phyloP scores from a whole-genome alignment of 2,113 vertebrate genomes.

The Cichladusa arquata region DNA sequence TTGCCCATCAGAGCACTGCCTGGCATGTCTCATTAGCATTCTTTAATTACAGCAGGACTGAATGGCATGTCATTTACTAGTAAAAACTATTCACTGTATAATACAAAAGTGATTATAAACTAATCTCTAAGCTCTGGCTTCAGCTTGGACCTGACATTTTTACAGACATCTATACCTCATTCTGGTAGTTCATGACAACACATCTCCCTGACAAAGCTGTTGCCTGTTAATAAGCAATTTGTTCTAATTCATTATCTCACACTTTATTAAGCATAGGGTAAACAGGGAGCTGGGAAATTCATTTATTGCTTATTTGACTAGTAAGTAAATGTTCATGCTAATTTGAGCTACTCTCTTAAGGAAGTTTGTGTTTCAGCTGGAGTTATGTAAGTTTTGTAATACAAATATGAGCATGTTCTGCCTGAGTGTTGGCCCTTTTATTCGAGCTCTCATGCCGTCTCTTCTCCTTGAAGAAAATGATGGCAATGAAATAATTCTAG shows the following conservation, averaged over 20 bases:
- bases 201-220: not conserved
- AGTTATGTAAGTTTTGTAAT: not conserved
- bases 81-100: not conserved
- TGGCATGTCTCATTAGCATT: not conserved
- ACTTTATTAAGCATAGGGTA: not conserved
- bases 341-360: not conserved
- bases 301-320: not conserved
- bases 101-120: slow-evolving; percentile 8
- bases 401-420: not conserved
- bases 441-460: not conserved
- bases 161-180: not conserved
- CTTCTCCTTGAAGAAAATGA: not conserved
- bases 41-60: slow-evolving; percentile 1
- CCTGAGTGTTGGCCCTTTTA: not conserved
- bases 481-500: not conserved
- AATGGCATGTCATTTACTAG: not conserved
- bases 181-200: slow-evolving; percentile 38
- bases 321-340: not conserved
- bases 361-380: not conserved
- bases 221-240: slow-evolving; percentile 5
- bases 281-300: not conserved
- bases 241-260: not conserved
- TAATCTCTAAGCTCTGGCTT: not conserved
- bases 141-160: not conserved
- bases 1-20: not conserved